A percentile compares a stretch with the other conserved stretches of the same genome.
Evolutionary conservation across 2,888 invertebrate genomes (phyloP).

Genomic region (Cheilosia pagana): DNA sequence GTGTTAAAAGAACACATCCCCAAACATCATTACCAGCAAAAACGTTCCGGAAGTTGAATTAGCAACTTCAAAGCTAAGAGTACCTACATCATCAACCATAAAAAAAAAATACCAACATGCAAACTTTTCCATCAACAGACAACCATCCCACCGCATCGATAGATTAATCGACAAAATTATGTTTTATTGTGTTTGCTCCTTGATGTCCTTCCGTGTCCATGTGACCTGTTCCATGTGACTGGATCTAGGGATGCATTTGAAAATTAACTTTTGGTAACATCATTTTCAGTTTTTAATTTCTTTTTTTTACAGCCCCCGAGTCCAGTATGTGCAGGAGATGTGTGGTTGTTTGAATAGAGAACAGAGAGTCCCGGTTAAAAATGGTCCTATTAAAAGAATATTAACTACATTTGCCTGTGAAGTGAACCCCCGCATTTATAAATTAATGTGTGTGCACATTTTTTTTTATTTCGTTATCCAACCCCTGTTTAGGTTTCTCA

Average conservation of each 20-base stretch:
- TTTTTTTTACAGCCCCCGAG: constrained; percentile 37
- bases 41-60: constrained; percentile 58
- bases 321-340: constrained; percentile 10
- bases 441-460: constrained; percentile 62
- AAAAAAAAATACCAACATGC: constrained; percentile 14
- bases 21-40: constrained; percentile 42
- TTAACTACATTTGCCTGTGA: constrained; percentile 68
- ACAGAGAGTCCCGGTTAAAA: constrained; percentile 36
- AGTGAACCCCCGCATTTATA: constrained; percentile 61
- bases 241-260: constrained; percentile 60
- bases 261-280: constrained; percentile 74
- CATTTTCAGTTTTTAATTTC: constrained; percentile 37
- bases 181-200: constrained; percentile 70
- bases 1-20: background rate
- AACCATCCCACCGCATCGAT: constrained; percentile 41
- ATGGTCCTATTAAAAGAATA: constrained; percentile 70
- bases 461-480: constrained; percentile 35
- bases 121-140: constrained; percentile 18
- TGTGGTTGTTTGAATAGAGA: constrained; percentile 4
- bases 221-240: constrained; percentile 60
- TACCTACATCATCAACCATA: constrained; percentile 19
- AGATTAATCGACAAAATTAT: constrained; percentile 72
- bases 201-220: constrained; percentile 35
- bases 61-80: constrained; percentile 53
- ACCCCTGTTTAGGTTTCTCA: constrained; percentile 73